Evolutionary conservation across 2,113 vertebrate genomes (phyloP), one percentile per base, ranked within the genome.

Genomic region (Ramphastos sulfuratus): DNA sequence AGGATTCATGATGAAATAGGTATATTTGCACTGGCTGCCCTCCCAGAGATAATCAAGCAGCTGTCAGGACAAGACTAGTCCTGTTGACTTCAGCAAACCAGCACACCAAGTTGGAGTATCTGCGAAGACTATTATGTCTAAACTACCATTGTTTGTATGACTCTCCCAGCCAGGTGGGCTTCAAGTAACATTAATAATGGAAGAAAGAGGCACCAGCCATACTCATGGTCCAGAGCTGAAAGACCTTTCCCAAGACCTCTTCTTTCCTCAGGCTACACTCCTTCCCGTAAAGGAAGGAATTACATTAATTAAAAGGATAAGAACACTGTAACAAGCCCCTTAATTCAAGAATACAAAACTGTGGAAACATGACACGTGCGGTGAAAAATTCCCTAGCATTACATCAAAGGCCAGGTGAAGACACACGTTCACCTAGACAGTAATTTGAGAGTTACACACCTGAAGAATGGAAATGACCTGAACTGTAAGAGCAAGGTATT

Each of bases 341-440:
- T 28, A 55, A 52, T 65, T 19, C 23, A 61, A 61, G 60, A 91
- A 77, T 27, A 70, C 10, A 19, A 3, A 89, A 85, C 37, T 3
- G 8, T 44, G 71, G 82, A 94, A 94, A 83, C 25, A 31, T 2
- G 50, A 88, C 39, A 54, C 65, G 28, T 0, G 1, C 35, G 42
- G 21, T 35, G 37, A 75, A 59, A 83, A 83, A 78, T 69, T 58
- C 33, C 66, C 24, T 30, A 24, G 46, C 73, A 77, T 69, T 50
- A 78, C 79, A 78, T 72, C 89, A 89, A 93, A 88, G 55, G 59
- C 61, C 33, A 67, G 56, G 60, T 76, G 69, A 96, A 89, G 85
- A 89, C 60, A 77, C 3, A 0, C 9, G 18, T 77, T 59, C 54
- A 7, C 6, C 65, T 27, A 20, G 48, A 46, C 2, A 7, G 58